Evolutionary conservation across 2,888 invertebrate genomes (phyloP).

Genomic region (Calliopum simillimum): DNA sequence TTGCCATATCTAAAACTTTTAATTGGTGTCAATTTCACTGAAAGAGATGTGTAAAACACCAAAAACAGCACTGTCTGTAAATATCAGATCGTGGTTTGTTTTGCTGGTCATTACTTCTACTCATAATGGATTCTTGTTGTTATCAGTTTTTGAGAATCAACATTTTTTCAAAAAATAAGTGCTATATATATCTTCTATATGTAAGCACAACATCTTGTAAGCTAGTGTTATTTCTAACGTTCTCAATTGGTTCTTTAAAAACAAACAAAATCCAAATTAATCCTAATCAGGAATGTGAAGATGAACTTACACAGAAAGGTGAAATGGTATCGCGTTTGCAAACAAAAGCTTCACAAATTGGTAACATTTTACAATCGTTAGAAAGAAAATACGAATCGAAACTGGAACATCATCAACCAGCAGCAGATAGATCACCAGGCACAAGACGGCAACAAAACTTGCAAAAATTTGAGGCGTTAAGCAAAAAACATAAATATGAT

Average conservation of each 20-base stretch:
- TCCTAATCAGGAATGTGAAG: conserved; percentile 86
- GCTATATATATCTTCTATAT: too few relatives aligned
- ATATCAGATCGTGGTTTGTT: too few relatives aligned
- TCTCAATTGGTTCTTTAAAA: conserved; percentile 20
- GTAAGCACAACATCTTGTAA: too few relatives aligned
- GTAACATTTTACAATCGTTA: conserved; percentile 90
- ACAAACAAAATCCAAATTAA: conserved; percentile 27
- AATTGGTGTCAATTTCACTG: too few relatives aligned
- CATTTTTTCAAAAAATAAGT: too few relatives aligned
- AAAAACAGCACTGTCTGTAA: too few relatives aligned
- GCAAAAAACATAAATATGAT: conserved; percentile 65
- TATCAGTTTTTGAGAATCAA: too few relatives aligned
- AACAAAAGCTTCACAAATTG: conserved; percentile 94
- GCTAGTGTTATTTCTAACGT: neutral
- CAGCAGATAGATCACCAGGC: conserved; percentile 63
- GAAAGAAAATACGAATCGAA: conserved; percentile 74
- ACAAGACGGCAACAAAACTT: conserved; percentile 64
- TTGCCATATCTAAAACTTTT: too few relatives aligned
- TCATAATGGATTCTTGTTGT: too few relatives aligned
- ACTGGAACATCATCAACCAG: conserved; percentile 75
- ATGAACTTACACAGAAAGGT: conserved; percentile 95
- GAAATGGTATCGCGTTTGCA: conserved; percentile 95
- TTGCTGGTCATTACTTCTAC: too few relatives aligned
- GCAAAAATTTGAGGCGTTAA: conserved; percentile 63
- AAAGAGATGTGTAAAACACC: too few relatives aligned